Evolutionary conservation across 2,113 vertebrate genomes (phyloP).

Genomic region (Pelecanus crispus): DNA sequence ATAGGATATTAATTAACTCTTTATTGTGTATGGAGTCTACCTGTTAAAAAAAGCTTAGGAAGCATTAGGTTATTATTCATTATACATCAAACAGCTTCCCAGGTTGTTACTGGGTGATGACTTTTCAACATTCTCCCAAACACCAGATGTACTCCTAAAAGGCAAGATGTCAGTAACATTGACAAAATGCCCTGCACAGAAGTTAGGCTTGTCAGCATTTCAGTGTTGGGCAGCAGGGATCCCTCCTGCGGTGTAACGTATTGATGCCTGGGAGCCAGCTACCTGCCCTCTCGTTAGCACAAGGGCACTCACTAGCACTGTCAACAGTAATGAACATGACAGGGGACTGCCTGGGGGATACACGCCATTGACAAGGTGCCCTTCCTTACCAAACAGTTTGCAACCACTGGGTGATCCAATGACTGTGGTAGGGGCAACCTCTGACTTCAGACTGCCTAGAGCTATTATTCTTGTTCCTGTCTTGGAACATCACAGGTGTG

Average conservation of each 20-base stretch:
- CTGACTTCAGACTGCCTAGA: not conserved
- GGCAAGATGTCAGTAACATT: not conserved
- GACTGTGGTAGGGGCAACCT: not conserved
- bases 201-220: constrained; percentile 23
- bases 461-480: not conserved
- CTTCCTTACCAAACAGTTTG: not conserved
- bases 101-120: not conserved
- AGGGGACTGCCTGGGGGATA: not conserved
- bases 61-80: not conserved
- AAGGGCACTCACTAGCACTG: not conserved
- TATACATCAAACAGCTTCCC: not conserved
- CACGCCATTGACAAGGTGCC: constrained; percentile 8
- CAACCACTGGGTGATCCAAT: not conserved
- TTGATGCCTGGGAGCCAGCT: constrained; percentile 6
- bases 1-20: not conserved
- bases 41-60: not conserved
- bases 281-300: constrained; percentile 10
- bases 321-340: constrained; percentile 5
- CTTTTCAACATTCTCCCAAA: not conserved
- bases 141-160: not conserved
- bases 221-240: not conserved
- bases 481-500: not conserved
- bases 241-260: not conserved
- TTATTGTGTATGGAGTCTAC: not conserved
- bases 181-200: not conserved